phyloP scores from a whole-genome alignment of 2,888 invertebrate genomes.

The Trichacis sp. region DNA sequence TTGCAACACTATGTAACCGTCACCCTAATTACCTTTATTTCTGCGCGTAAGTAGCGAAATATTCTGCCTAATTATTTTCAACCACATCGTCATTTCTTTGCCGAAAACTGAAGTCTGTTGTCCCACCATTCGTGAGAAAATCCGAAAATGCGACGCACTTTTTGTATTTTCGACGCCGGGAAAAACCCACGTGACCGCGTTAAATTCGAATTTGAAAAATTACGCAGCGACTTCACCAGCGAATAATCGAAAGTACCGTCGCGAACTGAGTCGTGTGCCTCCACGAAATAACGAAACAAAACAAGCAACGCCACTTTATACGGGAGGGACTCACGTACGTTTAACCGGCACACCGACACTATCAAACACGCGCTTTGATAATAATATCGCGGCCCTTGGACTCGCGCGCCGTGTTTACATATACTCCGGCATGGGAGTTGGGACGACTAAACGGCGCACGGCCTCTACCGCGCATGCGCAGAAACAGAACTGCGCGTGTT shows the following conservation, averaged over 20 bases:
- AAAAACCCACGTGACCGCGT: background rate
- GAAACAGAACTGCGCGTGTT: no score
- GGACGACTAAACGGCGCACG: no score
- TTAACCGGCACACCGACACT: background rate
- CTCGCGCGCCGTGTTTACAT: no score
- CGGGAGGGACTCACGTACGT: background rate
- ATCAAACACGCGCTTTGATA: slow-evolving; percentile 3
- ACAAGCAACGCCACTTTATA: background rate
- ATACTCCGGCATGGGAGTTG: no score
- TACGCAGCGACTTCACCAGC: no score
- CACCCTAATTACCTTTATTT: slow-evolving; percentile 65
- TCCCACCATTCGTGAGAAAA: background rate
- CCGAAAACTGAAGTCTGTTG: slow-evolving; percentile 3
- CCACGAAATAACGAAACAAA: no score
- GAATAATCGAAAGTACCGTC: no score
- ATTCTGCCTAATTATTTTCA: slow-evolving; percentile 63
- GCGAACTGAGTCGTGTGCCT: no score
- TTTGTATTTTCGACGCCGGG: background rate
- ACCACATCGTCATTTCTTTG: slow-evolving; percentile 58
- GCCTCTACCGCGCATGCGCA: no score
- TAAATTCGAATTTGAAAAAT: background rate
- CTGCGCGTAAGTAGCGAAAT: slow-evolving; percentile 61
- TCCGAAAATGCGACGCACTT: no score
- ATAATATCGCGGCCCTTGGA: no score
- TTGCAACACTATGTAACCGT: no score